phyloP scores from a whole-genome alignment of 2,797 vertebrate species.

The Melopsittacus undulatus region DNA sequence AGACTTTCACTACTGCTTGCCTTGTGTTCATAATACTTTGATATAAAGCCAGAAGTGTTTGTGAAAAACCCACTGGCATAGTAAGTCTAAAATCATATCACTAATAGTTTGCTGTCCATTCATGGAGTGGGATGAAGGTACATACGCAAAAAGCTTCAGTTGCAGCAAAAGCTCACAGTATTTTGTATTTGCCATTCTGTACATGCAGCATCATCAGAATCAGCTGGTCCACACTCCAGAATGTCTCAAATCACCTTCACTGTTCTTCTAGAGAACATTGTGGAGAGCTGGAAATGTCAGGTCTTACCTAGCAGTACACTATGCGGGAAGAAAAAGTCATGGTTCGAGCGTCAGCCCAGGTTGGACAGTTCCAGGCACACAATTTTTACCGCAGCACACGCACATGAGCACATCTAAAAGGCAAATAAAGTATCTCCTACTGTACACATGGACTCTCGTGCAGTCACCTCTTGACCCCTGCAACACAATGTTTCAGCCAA shows the following conservation, averaged over 20 bases:
- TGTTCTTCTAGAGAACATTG: background rate
- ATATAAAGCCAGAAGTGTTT: background rate
- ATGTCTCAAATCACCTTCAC: background rate
- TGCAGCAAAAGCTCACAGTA: slow-evolving; percentile 59
- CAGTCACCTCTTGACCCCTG: background rate
- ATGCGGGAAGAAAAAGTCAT: background rate
- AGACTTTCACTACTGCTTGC: background rate
- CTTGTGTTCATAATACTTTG: background rate
- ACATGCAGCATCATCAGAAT: background rate
- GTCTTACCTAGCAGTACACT: background rate
- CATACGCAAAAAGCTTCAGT: background rate
- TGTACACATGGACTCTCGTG: background rate
- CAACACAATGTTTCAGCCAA: background rate
- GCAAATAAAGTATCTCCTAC: slow-evolving; percentile 53
- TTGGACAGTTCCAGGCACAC: slow-evolving; percentile 61
- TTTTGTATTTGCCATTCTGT: slow-evolving; percentile 9
- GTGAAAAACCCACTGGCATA: background rate
- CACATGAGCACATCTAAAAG: slow-evolving; percentile 23
- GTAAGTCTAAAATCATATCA: background rate
- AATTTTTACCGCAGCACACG: slow-evolving; percentile 7
- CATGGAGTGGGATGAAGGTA: background rate
- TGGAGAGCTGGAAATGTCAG: background rate
- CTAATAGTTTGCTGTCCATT: background rate
- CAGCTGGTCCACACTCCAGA: background rate
- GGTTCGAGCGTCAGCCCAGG: slow-evolving; percentile 1